Evolutionary conservation across 2,888 invertebrate genomes (phyloP).

Genomic region (Dasysyrphus tricinctus): DNA sequence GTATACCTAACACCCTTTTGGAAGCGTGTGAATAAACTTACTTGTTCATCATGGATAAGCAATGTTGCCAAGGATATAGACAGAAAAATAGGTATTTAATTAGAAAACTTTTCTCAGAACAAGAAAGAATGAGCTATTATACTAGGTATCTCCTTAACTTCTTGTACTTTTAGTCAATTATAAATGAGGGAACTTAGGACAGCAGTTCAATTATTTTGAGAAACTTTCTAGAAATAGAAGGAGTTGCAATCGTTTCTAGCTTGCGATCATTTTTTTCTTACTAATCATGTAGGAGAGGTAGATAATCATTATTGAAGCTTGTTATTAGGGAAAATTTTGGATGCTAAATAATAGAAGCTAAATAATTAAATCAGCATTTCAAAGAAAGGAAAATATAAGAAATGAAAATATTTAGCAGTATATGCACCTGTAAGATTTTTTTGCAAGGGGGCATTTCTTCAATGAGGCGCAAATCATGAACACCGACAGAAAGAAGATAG

Average conservation of each 20-base stretch:
- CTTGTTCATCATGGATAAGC: neutral
- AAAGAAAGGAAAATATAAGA: too few species aligned
- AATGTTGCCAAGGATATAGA: slow-evolving; percentile 5
- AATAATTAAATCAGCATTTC: too few species aligned
- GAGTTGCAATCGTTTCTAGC: neutral
- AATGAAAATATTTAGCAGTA: too few species aligned
- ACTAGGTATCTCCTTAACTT: neutral
- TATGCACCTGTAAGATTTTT: too few species aligned
- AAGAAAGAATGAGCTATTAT: neutral
- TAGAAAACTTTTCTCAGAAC: slow-evolving; percentile 51
- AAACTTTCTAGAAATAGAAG: neutral
- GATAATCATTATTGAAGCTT: too few species aligned
- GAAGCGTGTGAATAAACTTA: neutral
- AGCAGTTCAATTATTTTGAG: neutral
- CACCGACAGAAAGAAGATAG: too few species aligned
- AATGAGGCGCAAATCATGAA: too few species aligned
- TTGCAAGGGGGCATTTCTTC: too few species aligned
- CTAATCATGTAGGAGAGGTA: too few species aligned
- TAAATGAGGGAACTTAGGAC: neutral
- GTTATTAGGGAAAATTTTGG: too few species aligned
- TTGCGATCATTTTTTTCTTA: too few species aligned
- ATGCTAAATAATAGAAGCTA: too few species aligned
- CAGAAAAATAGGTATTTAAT: slow-evolving; percentile 59
- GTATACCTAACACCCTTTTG: neutral
- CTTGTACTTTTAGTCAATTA: slow-evolving; percentile 2